Evolutionary conservation across 2,888 invertebrate genomes (phyloP), one percentile per base, ranked within the genome.

Genomic region (Eucera pruinosa): DNA sequence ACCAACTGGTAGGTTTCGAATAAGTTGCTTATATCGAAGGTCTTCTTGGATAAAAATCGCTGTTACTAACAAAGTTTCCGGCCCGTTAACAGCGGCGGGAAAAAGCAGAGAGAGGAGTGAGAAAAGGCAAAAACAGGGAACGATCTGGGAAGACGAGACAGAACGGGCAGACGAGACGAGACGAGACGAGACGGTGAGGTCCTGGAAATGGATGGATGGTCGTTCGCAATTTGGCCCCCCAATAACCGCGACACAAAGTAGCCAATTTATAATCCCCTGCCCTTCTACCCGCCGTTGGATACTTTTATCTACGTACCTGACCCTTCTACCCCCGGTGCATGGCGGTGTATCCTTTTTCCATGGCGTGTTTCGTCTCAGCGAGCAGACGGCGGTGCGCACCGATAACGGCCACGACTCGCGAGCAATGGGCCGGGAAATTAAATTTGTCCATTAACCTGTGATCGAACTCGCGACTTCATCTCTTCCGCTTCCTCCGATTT

Each of bases 151-250:
- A 41, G 71, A 58, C 30, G 36, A 36, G 36, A 36, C 9, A 36
- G 9, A 62, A 60, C 41, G 65, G 33, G 27, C 18, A 50, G 64
- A 48, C 67, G 39, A 48, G 60, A 33, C 30, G 55, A 80, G 64
- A 54, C 48, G 60, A 68, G 57, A 55, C 61, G 73, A 75, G 68
- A 76, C 33, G 54, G 36, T 30, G 60, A 74, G 76, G 54, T 60
- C 54, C 74, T 62, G 81, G 79, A 87, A 87, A 86, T 87, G 83
- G 87, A 88, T 88, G 84, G 85, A 80, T 82, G 85, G 86, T 84
- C 84, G 88, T 87, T 88, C 84, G 87, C 87, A 85, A 89, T 87
- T 89, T 85, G 86, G 83, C 85, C 83, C 85, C 84, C 86, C 87
- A 87, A 88, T 87, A 88, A 89, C 88, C 86, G 83, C 86, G 88